Conservation (phyloP, 64 coral and sea anemone genomes). For the Hydrozoanthus tunicans region DNA sequence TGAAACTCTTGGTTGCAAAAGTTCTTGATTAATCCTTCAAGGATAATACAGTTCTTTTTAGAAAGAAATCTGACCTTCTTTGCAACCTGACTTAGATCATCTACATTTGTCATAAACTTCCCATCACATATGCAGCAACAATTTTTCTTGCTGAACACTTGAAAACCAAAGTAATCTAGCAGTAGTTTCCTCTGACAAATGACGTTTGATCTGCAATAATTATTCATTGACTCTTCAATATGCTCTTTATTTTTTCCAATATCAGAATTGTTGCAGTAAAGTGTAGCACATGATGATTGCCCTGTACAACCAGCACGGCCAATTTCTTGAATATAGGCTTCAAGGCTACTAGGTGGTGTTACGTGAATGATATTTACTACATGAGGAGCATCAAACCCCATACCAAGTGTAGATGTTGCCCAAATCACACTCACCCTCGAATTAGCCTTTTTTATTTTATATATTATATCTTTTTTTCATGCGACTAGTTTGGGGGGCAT, state of each 20-base stretch:
- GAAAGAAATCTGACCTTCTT: conserved; percentile 47
- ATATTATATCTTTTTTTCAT: conserved; percentile 67
- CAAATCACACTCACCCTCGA: conserved; percentile 61
- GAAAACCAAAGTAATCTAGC: conserved; percentile 71
- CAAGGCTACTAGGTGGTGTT: conserved; percentile 54
- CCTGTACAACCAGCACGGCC: conserved; percentile 69
- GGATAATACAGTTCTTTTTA: conserved; percentile 17
- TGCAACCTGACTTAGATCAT: neutral
- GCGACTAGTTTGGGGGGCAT: conserved; percentile 51
- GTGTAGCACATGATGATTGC: conserved; percentile 38
- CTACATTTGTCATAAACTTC: neutral
- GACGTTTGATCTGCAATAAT: conserved; percentile 47
- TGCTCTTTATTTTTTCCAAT: conserved; percentile 61
- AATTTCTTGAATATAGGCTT: conserved; percentile 74
- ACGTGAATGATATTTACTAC: conserved; percentile 64
- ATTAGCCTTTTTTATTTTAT: conserved; percentile 63
- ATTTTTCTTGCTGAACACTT: conserved; percentile 33
- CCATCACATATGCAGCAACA: conserved; percentile 71
- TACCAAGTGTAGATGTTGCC: conserved; percentile 74
- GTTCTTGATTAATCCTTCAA: conserved; percentile 42
- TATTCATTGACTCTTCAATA: conserved; percentile 62
- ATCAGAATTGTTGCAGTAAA: conserved; percentile 70
- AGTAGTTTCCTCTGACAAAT: conserved; percentile 59
- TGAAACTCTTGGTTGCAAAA: conserved; percentile 12
- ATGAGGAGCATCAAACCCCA: conserved; percentile 71